Evolutionary conservation across 2,113 vertebrate genomes (phyloP).

Genomic region (Pterocles gutturalis): DNA sequence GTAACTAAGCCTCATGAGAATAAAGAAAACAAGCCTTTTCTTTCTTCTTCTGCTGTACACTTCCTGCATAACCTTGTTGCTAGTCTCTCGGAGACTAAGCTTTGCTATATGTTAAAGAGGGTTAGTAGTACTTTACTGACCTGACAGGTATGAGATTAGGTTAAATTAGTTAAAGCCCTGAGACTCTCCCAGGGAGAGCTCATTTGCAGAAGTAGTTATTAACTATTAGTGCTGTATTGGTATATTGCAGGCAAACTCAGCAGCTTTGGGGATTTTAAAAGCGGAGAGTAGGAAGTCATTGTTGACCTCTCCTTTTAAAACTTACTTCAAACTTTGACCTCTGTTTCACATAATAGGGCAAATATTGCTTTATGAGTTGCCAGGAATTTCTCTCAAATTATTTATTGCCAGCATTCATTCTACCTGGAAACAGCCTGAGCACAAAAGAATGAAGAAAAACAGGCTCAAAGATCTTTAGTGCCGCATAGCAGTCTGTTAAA

Average conservation of each 20-base stretch:
- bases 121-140: constrained; percentile 25
- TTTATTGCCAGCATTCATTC: constrained; percentile 28
- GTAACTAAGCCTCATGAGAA: not conserved
- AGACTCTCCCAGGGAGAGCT: not conserved
- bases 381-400: constrained; percentile 49
- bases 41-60: not conserved
- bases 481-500: not conserved
- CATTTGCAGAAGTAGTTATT: constrained; percentile 24
- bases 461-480: not conserved
- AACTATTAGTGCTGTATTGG: not conserved
- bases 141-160: constrained; percentile 43
- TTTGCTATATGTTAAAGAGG: constrained; percentile 14
- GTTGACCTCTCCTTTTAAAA: constrained; percentile 51
- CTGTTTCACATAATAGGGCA: constrained; percentile 30
- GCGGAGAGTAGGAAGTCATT: constrained; percentile 30
- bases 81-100: constrained; percentile 18
- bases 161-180: constrained; percentile 23
- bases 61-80: constrained; percentile 36
- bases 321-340: constrained; percentile 19
- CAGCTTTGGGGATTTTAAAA: constrained; percentile 47
- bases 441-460: constrained; percentile 34
- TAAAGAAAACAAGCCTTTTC: not conserved
- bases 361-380: constrained; percentile 59
- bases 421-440: not conserved
- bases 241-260: not conserved